Evolutionary conservation across 1,140 invertebrate species (phyloP), one percentile per base, ranked within the genome.

Genomic region (Akabosia matsudoensis): DNA sequence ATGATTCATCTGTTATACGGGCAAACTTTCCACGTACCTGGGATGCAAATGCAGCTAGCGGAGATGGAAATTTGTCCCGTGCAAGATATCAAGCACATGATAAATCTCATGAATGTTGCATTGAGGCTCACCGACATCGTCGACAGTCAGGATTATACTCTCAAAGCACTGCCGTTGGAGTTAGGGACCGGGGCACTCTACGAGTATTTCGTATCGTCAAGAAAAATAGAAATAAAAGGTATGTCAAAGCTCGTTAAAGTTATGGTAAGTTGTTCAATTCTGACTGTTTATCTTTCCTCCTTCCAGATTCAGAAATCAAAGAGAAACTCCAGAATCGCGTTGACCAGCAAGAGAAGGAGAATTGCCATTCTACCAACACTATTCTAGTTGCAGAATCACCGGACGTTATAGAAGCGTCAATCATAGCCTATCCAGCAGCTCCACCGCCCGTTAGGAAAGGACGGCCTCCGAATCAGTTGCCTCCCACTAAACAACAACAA

Each of bases 11-110:
- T 22, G 14, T 2, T 67, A 28, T 67, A 67, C n/a, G 7, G 7
- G 4, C 7, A 2, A 10, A 30, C 31, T 30, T 67, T 67, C 61
- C 31, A 30, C 28, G 31, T 7, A 28, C 61, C 61, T 4, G 61
- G 61, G 3, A 13, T 67, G 3, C 61, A 67, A 31, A 67, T 67
- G 61, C 61, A 67, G n/a, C 22, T 72, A 26, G 24, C 33, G 1
- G 24, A 72, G 2, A 72, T 72, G 70, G 37, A 45, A 51, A 72
- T 72, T 22, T 37, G 31, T 34, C 70, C 70, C 2, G 33, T 72
- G 2, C 1, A 16, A 22, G 70, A 72, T 72, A 72, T 45, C 3
- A 22, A 3, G 1, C 33, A 45, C 16, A 72, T 72, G 2, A 24
- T 72, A 22, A 16, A 45, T 26, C 14, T 51, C 18, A 72, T 72